Conservation (phyloP, 2,113 vertebrate species). For the Brachyistius frenatus region DNA sequence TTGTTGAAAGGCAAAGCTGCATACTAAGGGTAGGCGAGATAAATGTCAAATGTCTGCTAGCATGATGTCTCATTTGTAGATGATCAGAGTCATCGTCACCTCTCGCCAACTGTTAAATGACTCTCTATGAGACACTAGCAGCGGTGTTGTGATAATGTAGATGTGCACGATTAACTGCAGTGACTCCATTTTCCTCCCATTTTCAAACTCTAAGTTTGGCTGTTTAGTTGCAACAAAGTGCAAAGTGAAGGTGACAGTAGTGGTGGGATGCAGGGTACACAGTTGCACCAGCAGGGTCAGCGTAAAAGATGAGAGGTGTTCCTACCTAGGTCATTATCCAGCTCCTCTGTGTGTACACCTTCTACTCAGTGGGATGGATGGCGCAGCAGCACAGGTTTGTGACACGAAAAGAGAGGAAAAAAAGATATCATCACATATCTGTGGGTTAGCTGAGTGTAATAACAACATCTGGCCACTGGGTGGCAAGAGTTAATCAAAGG, state of each 20-base stretch:
- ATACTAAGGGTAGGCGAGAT: background rate
- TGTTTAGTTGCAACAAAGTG: background rate
- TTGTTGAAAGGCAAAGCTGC: slow-evolving; percentile 5
- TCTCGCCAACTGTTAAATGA: slow-evolving; percentile 7
- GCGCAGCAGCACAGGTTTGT: slow-evolving; percentile 81
- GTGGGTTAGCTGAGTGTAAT: slow-evolving; percentile 46
- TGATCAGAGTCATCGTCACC: slow-evolving; percentile 21
- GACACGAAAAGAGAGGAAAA: slow-evolving; percentile 82
- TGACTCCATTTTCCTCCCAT: background rate
- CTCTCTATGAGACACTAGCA: background rate
- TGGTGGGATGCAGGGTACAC: background rate
- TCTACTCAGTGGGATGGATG: slow-evolving; percentile 91
- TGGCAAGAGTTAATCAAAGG: slow-evolving; percentile 56
- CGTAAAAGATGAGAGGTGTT: slow-evolving; percentile 53
- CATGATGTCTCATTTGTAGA: slow-evolving; percentile 32
- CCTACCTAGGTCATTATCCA: slow-evolving; percentile 99
- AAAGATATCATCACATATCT: slow-evolving; percentile 29
- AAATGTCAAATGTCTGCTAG: slow-evolving; percentile 39
- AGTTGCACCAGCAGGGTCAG: background rate
- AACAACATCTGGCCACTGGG: slow-evolving; percentile 53
- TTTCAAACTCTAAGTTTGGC: background rate
- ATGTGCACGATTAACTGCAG: background rate
- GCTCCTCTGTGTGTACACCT: slow-evolving; percentile 99
- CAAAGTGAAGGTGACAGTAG: background rate
- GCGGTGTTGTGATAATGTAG: background rate